Evolutionary conservation across 1,140 invertebrate species (phyloP), one percentile per base, ranked within the genome.

Genomic region (Tenebrio molitor): DNA sequence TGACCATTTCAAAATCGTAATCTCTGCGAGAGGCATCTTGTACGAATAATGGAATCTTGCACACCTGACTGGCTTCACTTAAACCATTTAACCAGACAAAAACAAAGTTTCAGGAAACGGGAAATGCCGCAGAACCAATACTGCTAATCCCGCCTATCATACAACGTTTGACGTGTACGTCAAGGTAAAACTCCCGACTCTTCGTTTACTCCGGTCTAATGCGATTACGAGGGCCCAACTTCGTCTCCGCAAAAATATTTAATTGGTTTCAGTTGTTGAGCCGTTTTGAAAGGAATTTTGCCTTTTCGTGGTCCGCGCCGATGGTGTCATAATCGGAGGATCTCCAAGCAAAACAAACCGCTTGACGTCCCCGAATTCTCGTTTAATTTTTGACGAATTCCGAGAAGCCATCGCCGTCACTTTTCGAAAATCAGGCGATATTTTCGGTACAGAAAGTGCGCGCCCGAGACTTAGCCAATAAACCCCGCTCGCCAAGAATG

Each of bases 51-150:
- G 15, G 44, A 71, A 71, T 67, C 58, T 67, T 16, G 33, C 42
- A 44, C 70, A 63, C 34, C 66, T 67, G 62, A 53, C 21, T 67
- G 68, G 44, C 25, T 36, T 23, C 17, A 41, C 10, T 69, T 33
- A 69, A 69, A 39, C 16, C 19, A 53, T 39, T 69, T 69, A 44
- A 17, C 34, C 25, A 33, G 16, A 66, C n/a, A 39, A 12, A 39
- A 66, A 39, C 15, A 44, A n/a, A 67, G 36, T 67, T 67, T 44
- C 39, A 8, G 39, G 65, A 67, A 67, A 16, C 23, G 65, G 10
- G 12, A 39, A 39, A 39, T 39, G n/a, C 29, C 17, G 33, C 29
- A 66, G 71, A 74, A 66, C 68, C 68, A 74, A 74, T 74, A 74
- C 62, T 41, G 42, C 44, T 66, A 74, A 74, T 71, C 62, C 62